Base-by-base conservation (phyloP, 1,140 invertebrate species). In the Sipha flava region DNA sequence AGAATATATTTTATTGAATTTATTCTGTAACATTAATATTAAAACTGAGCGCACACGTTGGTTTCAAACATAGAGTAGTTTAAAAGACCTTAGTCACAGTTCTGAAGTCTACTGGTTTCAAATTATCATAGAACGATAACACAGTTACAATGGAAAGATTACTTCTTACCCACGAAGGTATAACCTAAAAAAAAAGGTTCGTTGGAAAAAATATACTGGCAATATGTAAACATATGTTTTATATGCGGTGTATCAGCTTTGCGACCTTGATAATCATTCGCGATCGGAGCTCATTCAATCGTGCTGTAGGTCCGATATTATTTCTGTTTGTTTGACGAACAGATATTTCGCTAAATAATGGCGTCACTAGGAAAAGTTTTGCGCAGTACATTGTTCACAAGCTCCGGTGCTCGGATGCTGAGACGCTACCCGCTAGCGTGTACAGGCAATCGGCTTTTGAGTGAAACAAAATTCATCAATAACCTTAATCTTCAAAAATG, bases 281-380 rank as follows among this genome's bases (percentile, higher is more conserved):
- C 40, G 14, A 18, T 34, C 29, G 6, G 23, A 62, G 57, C 16
- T 62, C 10, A 40, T 62, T 34, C 16, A 18, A 62, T 62, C 14
- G 12, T 1, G 23, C 57, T 21, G 16, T 37, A 14, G 3, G 7
- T 59, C 16, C 54, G 12, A 7, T 4, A 12, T n/a, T n/a, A 43
- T 37, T 64, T 64, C 9, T 37, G 18, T 40, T 54, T 54, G 9
- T 54, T 54, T 26, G 1, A 29, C n/a, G n/a, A 54, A 59, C 14
- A 29, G 5, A 29, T 23, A 57, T 7, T 18, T 14, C n/a, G n/a
- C n/a, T n/a, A 18, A 37, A 59, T 23, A 1, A 77, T 77, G 73
- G 73, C 73, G 31, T 59, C 52, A 1, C 34, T 77, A 18, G 73
- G 73, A 16, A 77, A 77, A 26, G 21, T 40, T 16, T 77, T 77